Base-by-base conservation (phyloP, 2,888 invertebrate genomes). In the Nowickia ferox region DNA sequence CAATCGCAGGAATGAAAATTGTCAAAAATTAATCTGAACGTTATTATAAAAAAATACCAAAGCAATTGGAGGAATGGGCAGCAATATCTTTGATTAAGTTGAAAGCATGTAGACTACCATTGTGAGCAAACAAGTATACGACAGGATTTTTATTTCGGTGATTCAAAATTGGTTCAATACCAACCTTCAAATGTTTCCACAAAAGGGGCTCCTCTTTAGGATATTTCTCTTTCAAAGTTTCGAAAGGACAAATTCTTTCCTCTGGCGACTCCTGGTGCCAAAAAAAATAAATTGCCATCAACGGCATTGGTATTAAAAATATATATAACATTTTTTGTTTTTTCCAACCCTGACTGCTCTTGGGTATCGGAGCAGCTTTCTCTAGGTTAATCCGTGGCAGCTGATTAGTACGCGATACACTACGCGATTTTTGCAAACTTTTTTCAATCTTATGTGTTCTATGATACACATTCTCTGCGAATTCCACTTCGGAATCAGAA, bases 71-170 rank as follows among this genome's bases (percentile, higher is more conserved):
- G 0, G 92, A 84, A 10, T 89, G 84, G 1, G 10, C 0, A 0
- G 90, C 92, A 80, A 92, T 91, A 0, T 89, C 83, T 0, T 81
- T 44, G 1, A 92, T 88, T 1, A 92, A 65, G 4, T 84, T 42
- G 3, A 84, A 40, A 1, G 88, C 55, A 30, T 57, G 51, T n/a
- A 38, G 42, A 5, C 42, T 5, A 2, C 86, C 87, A 10, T 89
- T 79, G 65, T 92, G 88, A 8, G 91, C n/a, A 44, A 92, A 89
- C 19, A 93, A 81, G 69, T 89, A 92, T 0, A 92, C 88, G 11
- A 87, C 89, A 0, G 92, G 91, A 0, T 79, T 86, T 2, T 87
- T 71, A 0, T 75, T 76, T 3, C 46, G 51, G n/a, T 88, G 84
- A 71, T 92, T 92, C 0, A 92, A 69, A 19, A 92, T 87, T 19